Evolutionary conservation across 2,888 invertebrate genomes (phyloP), one percentile per base, ranked within the genome.

Genomic region (Drosophila sordidapex): DNA sequence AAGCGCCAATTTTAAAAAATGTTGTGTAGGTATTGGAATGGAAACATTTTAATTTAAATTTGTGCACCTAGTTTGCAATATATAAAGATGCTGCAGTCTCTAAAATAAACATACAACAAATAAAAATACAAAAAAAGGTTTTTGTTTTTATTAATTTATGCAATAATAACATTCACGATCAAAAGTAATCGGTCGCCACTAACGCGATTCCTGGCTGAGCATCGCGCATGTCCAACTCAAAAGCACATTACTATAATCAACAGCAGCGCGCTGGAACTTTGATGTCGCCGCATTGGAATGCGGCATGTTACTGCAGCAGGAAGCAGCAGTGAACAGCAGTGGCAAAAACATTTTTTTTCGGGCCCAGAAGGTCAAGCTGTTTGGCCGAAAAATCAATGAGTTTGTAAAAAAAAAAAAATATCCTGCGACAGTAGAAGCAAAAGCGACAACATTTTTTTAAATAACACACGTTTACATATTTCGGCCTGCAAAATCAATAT

Each of bases 361-460:
- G 49, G 53, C 60, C 33, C 60, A 78, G 82, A 82, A 82, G 82
- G 82, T 82, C 82, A 82, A 76, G 61, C 33, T 57, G 21, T 21
- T 27, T 60, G 51, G 31, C 56, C 43, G 46, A 82, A 86, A 84
- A 88, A 84, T 88, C 88, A 86, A 88, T 83, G 56, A 58, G 58
- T 13, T 60, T 10, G 8, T 31, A 31, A 36, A 59, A 59, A 58
- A 58, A 60, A 60, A 59, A 21, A 64, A 69, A 70, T 61, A 21
- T 60, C 52, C 52, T 56, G 48, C 52, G 62, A 60, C 27, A 15
- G 27, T 13, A 29, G 15, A 6, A 63, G 52, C 25, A n/a, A 54
- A 53, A 65, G 33, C 65, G 46, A 70, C 38, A 36, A 51, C 38
- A 63, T 53, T 57, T 57, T 58, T 68, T 56, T 70, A 71, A 74